Percentiles rank a stretch among this genome's conserved stretches.
phyloP scores from a whole-genome alignment of 2,888 invertebrate species.

The Mythimna ferrago region DNA sequence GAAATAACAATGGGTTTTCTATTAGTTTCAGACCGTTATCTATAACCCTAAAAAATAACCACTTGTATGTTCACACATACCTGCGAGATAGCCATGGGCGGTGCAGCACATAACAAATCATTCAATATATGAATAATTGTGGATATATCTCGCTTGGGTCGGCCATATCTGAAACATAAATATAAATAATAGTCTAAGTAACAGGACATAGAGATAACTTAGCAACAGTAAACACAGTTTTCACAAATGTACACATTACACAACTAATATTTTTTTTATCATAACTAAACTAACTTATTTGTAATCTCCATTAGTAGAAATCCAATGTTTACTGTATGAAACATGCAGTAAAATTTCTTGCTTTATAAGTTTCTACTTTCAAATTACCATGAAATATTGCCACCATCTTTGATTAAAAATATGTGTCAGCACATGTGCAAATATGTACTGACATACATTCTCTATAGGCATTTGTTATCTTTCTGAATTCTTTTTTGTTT shows the following conservation, averaged over 20 bases:
- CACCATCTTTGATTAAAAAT: conserved; percentile 51
- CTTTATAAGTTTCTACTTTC: conserved; percentile 16
- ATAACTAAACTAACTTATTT: conserved; percentile 17
- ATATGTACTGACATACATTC: conserved; percentile 48
- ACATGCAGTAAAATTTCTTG: conserved; percentile 32
- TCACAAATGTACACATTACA: conserved; percentile 35
- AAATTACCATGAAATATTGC: conserved; percentile 39
- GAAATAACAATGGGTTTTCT: conserved; percentile 24
- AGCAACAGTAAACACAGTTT: conserved; percentile 37
- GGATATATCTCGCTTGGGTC: conserved; percentile 98
- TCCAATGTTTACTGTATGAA: conserved; percentile 41
- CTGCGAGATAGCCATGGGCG: conserved; percentile 91
- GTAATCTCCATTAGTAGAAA: conserved; percentile 38
- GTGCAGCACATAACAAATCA: conserved; percentile 97
- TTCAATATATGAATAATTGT: conserved; percentile 99
- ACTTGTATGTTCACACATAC: conserved; percentile 71
- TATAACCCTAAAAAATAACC: conserved; percentile 12
- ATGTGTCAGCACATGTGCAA: conserved; percentile 55
- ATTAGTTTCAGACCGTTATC: conserved; percentile 27
- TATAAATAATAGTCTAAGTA: conserved; percentile 44
- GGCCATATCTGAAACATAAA: conserved; percentile 92
- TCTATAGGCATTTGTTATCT: conserved; percentile 36
- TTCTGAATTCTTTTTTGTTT: conserved; percentile 42
- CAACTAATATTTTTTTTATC: conserved; percentile 32
- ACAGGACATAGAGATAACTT: conserved; percentile 44